Base-by-base conservation (phyloP, 2,888 invertebrate genomes). In the Euclidia mi region DNA sequence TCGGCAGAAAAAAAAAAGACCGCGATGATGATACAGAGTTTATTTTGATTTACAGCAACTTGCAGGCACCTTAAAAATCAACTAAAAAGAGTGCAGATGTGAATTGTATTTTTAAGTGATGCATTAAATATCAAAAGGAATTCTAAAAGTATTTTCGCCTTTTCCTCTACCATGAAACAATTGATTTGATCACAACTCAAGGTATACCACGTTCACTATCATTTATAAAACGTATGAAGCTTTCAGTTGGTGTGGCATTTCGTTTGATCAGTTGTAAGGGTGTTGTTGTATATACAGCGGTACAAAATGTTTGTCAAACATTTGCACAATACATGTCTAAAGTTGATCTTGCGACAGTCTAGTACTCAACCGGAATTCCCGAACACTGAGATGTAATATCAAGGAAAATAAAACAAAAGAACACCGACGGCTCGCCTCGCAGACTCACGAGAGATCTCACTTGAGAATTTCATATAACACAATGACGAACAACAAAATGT, bases 341-440 rank as follows among this genome's bases (percentile, higher is more conserved):
- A 32, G 31, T 32, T 31, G 11, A 18, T 31, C 11, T 18, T 17
- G 6, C 43, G 18, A 43, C 10, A 38, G 47, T 31, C 47, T 18
- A 17, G 47, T 38, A 18, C 10, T 15, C 44, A n/a, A 11, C 34
- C 12, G 20, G 9, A 12, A 44, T 18, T 12, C 15, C 18, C 44
- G 2, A 32, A 15, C 12, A 31, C 3, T 10, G 18, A 12, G 15
- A 46, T 37, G 28, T 31, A 48, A 40, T 40, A 38, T 40, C 17
- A 40, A 40, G 47, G 40, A 40, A 29, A 48, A 48, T 48, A 41
- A 48, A 48, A 48, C 40, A 48, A 48, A 41, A 15, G 28, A 32
- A 48, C 15, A 40, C 9, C 31, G 12, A 18, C n/a, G 10, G 34
- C 12, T 12, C 20, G 47, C 12, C 15, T 20, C 18, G 14, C 38